phyloP scores from a whole-genome alignment of 2,113 vertebrate species.

The Microcebus lehilahytsara region DNA sequence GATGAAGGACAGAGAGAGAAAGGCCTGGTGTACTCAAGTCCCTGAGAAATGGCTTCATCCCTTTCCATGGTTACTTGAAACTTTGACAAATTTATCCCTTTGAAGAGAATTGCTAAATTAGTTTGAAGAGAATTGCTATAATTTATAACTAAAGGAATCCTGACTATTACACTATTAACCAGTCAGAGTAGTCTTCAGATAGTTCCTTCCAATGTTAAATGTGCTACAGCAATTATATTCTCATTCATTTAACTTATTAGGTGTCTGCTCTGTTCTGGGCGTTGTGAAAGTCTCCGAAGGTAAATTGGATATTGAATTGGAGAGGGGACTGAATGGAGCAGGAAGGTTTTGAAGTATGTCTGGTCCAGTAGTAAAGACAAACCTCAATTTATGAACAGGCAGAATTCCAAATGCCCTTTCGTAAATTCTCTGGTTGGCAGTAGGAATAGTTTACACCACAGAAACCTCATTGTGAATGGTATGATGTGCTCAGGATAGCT shows the following conservation, averaged over 20 bases:
- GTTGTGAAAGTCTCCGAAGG: conserved; percentile 16
- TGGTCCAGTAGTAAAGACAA: not conserved
- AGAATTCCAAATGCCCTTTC: not conserved
- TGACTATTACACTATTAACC: conserved; percentile 13
- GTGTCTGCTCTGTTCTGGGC: not conserved
- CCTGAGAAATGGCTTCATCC: not conserved
- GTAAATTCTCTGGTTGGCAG: not conserved
- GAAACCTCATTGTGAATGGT: not conserved
- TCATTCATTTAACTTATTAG: conserved; percentile 44
- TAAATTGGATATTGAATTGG: conserved; percentile 16
- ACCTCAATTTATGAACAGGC: not conserved
- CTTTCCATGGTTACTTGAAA: not conserved
- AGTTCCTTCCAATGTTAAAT: conserved; percentile 36
- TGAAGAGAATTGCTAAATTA: not conserved
- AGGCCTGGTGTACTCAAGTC: not conserved
- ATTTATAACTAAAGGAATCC: conserved; percentile 24
- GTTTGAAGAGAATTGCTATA: conserved; percentile 4
- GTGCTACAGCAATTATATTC: not conserved
- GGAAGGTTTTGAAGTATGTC: not conserved
- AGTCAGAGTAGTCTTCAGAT: conserved; percentile 11
- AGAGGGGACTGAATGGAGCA: not conserved
- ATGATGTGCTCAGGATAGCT: not conserved
- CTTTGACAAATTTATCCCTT: not conserved
- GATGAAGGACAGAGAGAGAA: not conserved
- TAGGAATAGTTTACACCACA: not conserved